Conservation (phyloP, 2,113 vertebrate genomes). For the Rhinichthys klamathensis region DNA sequence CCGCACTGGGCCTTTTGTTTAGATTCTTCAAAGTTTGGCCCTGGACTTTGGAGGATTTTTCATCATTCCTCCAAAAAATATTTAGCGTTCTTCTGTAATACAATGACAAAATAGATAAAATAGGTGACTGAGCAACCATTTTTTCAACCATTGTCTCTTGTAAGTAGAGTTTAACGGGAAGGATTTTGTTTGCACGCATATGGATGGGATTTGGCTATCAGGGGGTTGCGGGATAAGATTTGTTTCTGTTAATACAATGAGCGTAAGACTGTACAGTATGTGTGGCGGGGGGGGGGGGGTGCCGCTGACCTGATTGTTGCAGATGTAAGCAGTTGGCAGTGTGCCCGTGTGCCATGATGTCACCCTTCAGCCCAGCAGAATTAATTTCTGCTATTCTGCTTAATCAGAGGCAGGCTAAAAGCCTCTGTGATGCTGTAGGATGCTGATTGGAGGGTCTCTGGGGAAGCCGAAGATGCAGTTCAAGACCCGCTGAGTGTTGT, state of each 20-base stretch:
- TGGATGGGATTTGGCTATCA: neutral
- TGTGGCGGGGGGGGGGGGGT: conserved; percentile 4
- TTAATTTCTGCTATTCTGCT: conserved; percentile 33
- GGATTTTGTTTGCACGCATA: neutral
- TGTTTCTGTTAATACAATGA: conserved; percentile 18
- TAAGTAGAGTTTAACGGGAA: neutral
- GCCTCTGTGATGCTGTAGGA: conserved; percentile 20
- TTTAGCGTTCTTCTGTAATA: neutral
- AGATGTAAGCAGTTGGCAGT: conserved; percentile 40
- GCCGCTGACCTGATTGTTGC: conserved; percentile 20
- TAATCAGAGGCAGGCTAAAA: conserved; percentile 27
- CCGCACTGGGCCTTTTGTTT: conserved; percentile 18
- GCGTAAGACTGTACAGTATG: conserved; percentile 3
- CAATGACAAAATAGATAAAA: neutral
- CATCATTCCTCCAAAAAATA: neutral
- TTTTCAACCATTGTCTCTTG: neutral
- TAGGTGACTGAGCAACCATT: neutral
- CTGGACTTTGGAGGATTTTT: neutral
- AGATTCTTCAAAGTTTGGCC: conserved; percentile 29
- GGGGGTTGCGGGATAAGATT: conserved; percentile 22
- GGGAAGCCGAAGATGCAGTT: neutral
- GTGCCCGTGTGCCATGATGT: conserved; percentile 26
- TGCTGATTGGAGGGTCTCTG: conserved; percentile 7
- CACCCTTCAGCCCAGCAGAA: conserved; percentile 34
- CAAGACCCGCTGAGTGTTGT: neutral